Conservation (phyloP, 2,888 invertebrate species). For the Rhynchonema sp. region DNA sequence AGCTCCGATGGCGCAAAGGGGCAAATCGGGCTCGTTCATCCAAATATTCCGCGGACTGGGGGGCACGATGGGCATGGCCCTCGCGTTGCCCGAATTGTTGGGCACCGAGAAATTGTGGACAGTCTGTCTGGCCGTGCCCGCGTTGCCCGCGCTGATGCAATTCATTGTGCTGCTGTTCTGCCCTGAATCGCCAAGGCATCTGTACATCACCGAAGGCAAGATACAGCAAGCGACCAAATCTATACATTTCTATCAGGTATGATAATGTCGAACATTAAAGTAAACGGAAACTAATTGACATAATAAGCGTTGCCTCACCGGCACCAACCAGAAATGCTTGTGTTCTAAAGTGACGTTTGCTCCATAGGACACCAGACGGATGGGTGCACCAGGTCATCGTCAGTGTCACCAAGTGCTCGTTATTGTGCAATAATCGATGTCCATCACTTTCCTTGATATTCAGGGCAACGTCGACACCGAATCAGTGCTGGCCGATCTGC, state of each 20-base stretch:
- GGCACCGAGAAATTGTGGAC: constrained; percentile 1
- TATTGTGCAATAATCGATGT: too few relatives aligned
- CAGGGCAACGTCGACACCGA: background rate
- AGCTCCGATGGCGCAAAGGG: background rate
- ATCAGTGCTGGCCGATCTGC: background rate
- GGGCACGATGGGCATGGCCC: constrained; percentile 2
- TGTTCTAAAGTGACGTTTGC: too few relatives aligned
- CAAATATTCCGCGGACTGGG: constrained; percentile 5
- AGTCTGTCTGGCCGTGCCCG: constrained; percentile 1
- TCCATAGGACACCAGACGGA: too few relatives aligned
- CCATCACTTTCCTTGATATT: too few relatives aligned
- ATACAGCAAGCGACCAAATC: background rate
- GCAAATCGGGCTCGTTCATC: background rate
- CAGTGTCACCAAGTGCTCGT: too few relatives aligned
- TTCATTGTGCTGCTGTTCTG: constrained; percentile 1
- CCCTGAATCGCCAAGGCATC: constrained; percentile 1
- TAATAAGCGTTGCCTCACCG: too few relatives aligned
- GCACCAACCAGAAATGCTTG: too few relatives aligned
- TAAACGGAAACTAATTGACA: too few relatives aligned
- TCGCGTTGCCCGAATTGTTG: constrained; percentile 1
- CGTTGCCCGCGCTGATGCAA: background rate
- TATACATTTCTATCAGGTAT: background rate
- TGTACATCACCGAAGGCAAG: background rate
- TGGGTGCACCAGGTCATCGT: too few relatives aligned
- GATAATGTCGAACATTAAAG: too few relatives aligned